Evolutionary conservation across 2,888 invertebrate species (phyloP), one percentile per base, ranked within the genome.

Genomic region (Meliscaeva auricollis): DNA sequence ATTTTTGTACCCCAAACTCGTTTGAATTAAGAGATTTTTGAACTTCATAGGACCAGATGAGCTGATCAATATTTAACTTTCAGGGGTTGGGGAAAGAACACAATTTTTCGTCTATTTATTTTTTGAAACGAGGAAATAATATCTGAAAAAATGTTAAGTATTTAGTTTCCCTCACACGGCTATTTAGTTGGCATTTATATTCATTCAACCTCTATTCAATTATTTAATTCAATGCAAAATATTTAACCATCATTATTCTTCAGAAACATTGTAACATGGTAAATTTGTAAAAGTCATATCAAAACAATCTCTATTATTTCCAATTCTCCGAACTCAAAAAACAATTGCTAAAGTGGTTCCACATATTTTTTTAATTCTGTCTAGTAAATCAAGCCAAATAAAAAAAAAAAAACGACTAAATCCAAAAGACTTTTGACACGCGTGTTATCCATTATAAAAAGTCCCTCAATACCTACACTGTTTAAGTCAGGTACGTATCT

Each of bases 321-420:
- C 2, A 32, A 54, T 54, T 38, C 35, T 58, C 7, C 20, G 58
- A 60, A 60, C n/a, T 41, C 60, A 26, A 9, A 13, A 15, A 4
- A 13, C 17, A 8, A 26, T 26, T 26, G 26, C n/a, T 26, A 44
- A 62, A 15, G 26, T 1, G 26, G n/a, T 38, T 30, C n/a, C 22
- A 20, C 5, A 62, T 38, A 13, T 11, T 38, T 11, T 38, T 20
- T 2, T 13, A 11, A 54, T 54, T 26, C 50, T 58, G 52, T 38
- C 79, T 44, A 44, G 8, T 73, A 32, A 66, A 73, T 62, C 79
- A 79, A 38, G n/a, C 1, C 56, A 64, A 56, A 35, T 56, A 26
- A 66, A 11, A 11, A 11, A 13, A 13, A 35, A 26, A 30, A 30
- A 22, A 35, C 22, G 50, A 26, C 70, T 72, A 38, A 62, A 60